A percentile compares a stretch with the other conserved stretches of the same genome.
These are phyloP conservation scores for Pica pica DNA, from an alignment of 2,113 vertebrate species.

Conservation along the genomic window DNA sequence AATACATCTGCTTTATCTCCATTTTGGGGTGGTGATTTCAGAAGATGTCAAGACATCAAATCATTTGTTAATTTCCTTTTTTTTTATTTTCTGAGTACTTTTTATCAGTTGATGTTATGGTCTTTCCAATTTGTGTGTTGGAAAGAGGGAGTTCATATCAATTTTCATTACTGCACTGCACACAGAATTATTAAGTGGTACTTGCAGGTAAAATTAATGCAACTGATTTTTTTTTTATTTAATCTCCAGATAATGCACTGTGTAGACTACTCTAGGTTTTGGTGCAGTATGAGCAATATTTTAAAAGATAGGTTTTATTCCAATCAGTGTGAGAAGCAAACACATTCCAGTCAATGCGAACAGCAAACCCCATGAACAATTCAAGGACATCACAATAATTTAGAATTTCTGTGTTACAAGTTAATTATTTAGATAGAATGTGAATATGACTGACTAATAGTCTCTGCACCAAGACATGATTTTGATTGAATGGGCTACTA, in stretches of 20 bases:
- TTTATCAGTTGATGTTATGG: no score
- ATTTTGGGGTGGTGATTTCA: not conserved
- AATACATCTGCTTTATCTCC: not conserved
- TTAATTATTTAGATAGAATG: constrained; percentile 52
- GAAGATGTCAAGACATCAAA: not conserved
- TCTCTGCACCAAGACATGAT: constrained; percentile 4
- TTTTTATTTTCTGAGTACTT: not conserved
- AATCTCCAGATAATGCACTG: not conserved
- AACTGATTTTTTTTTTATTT: not conserved
- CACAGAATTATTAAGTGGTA: not conserved
- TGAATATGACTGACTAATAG: constrained; percentile 44
- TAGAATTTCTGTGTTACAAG: constrained; percentile 20
- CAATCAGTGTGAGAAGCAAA: not conserved
- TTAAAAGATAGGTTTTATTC: not conserved
- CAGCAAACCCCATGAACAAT: not conserved
- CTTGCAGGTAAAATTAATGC: not conserved
- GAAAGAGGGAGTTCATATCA: not conserved
- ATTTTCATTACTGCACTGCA: not conserved
- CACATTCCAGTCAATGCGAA: not conserved
- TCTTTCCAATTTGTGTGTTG: not conserved
- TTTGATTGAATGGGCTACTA: constrained; percentile 54
- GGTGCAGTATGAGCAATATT: not conserved
- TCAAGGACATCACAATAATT: constrained; percentile 23
- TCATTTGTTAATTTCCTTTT: not conserved
- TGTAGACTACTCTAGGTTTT: not conserved